These are phyloP conservation scores for Lampris incognitus DNA, from an alignment of 2,113 vertebrate genomes.

Conservation along the genomic window DNA sequence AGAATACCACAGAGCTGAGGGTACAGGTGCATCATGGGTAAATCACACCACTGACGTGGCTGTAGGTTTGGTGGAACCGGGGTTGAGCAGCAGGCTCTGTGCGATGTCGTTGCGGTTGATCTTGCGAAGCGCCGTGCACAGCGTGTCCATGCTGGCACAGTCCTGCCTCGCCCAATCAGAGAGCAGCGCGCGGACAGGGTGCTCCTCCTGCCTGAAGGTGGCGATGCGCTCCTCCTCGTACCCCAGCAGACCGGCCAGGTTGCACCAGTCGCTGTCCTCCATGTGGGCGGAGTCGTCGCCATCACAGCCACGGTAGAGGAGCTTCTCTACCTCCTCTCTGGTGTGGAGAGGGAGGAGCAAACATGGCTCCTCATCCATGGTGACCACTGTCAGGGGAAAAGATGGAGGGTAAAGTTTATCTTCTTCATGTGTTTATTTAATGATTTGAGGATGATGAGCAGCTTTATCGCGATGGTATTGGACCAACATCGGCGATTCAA, in stretches of 20 bases:
- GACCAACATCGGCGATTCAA: too few relatives aligned
- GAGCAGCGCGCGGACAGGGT: slow-evolving; percentile 88
- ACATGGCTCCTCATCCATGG: slow-evolving; percentile 85
- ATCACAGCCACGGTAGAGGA: slow-evolving; percentile 81
- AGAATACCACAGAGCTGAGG: slow-evolving; percentile 22
- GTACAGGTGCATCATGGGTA: slow-evolving; percentile 4
- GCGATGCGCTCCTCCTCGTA: slow-evolving; percentile 92
- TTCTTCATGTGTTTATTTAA: background rate
- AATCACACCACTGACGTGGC: slow-evolving; percentile 93
- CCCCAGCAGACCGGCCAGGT: slow-evolving; percentile 91
- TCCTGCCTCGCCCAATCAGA: slow-evolving; percentile 91
- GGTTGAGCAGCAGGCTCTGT: slow-evolving; percentile 86
- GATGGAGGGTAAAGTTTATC: background rate
- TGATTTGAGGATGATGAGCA: too few relatives aligned
- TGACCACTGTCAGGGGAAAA: slow-evolving; percentile 78
- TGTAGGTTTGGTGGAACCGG: slow-evolving; percentile 81
- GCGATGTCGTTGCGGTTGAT: slow-evolving; percentile 93
- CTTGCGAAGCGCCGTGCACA: slow-evolving; percentile 89
- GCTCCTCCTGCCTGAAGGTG: slow-evolving; percentile 87
- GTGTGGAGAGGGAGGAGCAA: slow-evolving; percentile 87
- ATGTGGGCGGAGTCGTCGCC: slow-evolving; percentile 68
- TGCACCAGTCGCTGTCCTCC: slow-evolving; percentile 91
- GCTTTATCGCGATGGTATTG: too few relatives aligned
- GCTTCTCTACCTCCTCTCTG: slow-evolving; percentile 92
- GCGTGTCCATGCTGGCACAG: slow-evolving; percentile 88